phyloP scores from a whole-genome alignment of 2,113 vertebrate species.

The Heterocephalus glaber region DNA sequence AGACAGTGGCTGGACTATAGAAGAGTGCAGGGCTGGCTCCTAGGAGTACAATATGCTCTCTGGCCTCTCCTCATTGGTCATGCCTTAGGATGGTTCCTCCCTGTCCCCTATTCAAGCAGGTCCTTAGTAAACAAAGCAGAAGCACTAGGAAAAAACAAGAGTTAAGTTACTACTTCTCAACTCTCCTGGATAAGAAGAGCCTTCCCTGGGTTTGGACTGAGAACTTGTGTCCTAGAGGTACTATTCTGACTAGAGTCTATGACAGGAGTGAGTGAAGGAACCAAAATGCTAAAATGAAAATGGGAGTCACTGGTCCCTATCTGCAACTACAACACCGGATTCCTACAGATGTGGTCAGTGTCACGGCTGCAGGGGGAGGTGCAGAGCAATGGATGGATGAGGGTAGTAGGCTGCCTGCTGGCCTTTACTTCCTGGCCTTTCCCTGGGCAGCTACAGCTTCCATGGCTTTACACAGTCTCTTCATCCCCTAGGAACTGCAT shows the following conservation, averaged over 20 bases:
- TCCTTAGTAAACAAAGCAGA: slow-evolving; percentile 38
- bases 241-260: slow-evolving; percentile 46
- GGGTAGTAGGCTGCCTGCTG: neutral
- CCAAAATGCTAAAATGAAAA: neutral
- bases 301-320: slow-evolving; percentile 53
- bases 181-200: neutral
- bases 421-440: slow-evolving; percentile 94
- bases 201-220: neutral
- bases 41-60: neutral
- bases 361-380: slow-evolving; percentile 76
- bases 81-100: neutral
- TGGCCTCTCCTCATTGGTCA: neutral
- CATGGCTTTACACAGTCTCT: slow-evolving; percentile 98
- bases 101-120: neutral
- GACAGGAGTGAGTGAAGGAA: slow-evolving; percentile 60
- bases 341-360: slow-evolving; percentile 76
- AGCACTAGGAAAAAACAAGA: neutral
- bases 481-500: slow-evolving; percentile 98
- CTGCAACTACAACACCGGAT: slow-evolving; percentile 70
- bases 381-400: neutral
- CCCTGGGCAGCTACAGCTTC: slow-evolving; percentile 97
- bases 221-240: slow-evolving; percentile 14
- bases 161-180: neutral
- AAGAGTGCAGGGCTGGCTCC: neutral
- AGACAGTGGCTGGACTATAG: neutral